These are phyloP conservation scores for Ictalurus furcatus DNA, from an alignment of 2,113 vertebrate genomes.

Conservation along the genomic window DNA sequence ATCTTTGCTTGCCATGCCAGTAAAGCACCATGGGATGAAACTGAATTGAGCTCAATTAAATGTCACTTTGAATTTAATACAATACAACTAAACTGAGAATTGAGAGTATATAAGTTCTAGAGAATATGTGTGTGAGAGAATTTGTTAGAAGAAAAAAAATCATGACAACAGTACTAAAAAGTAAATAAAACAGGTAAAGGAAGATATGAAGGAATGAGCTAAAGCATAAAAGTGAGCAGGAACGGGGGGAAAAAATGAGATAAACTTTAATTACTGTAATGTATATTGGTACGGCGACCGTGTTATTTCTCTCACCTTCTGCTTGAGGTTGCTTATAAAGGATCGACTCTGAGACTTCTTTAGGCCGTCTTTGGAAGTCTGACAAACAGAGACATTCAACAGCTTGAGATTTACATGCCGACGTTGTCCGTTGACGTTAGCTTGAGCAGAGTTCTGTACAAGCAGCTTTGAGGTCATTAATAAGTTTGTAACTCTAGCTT, in stretches of 20 bases:
- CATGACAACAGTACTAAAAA: not conserved
- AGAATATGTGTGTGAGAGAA: not conserved
- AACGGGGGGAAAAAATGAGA: not conserved
- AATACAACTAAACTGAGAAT: not conserved
- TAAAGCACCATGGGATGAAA: not conserved
- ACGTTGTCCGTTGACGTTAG: not conserved
- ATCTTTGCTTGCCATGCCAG: not conserved
- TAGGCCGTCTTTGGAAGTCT: conserved; percentile 87
- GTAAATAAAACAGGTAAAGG: not conserved
- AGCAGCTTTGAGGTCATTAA: not conserved
- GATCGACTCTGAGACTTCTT: conserved; percentile 90
- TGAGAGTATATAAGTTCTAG: not conserved
- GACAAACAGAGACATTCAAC: conserved; percentile 10
- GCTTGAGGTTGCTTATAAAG: conserved; percentile 88
- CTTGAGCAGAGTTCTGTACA: not conserved
- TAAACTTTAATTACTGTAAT: not conserved
- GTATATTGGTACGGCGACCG: not conserved
- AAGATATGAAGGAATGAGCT: not conserved
- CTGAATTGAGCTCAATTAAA: no score
- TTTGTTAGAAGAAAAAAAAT: not conserved
- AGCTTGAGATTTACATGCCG: not conserved
- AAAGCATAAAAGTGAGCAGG: not conserved
- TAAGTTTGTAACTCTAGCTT: not conserved
- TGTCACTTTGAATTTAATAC: not conserved
- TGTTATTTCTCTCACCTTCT: conserved; percentile 80